These are phyloP conservation scores for Adoxophyes honmai DNA, from an alignment of 1,140 invertebrate species.

Conservation along the genomic window DNA sequence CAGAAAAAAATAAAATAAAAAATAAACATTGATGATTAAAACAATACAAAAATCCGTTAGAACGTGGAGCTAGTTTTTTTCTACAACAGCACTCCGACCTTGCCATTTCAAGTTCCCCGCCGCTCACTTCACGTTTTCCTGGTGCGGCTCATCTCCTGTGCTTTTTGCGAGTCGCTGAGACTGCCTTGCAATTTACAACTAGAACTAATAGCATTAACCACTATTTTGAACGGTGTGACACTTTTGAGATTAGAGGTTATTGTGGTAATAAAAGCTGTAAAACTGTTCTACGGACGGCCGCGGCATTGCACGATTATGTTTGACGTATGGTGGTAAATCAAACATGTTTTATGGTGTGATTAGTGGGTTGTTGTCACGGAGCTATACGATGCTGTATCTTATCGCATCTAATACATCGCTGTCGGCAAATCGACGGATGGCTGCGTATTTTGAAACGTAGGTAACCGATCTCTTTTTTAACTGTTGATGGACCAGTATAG, in stretches of 20 bases:
- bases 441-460: background rate
- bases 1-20: conserved; percentile 37
- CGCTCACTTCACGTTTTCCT: too few species aligned
- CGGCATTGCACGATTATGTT: background rate
- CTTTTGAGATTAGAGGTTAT: background rate
- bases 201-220: too few species aligned
- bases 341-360: background rate
- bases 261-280: background rate
- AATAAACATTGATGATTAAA: conserved; percentile 28
- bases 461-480: background rate
- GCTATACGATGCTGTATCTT: background rate
- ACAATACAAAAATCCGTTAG: conserved; percentile 29
- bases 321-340: conserved; percentile 1
- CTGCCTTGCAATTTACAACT: too few species aligned
- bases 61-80: conserved; percentile 70
- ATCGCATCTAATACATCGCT: background rate
- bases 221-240: too few species aligned
- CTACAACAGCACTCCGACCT: conserved; percentile 63
- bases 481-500: too few species aligned
- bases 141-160: too few species aligned
- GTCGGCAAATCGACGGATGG: too few species aligned
- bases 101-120: background rate
- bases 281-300: background rate
- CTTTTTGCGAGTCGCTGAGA: too few species aligned
- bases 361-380: background rate